A percentile compares a stretch with the other conserved stretches of the same genome.
Conservation (phyloP, 2,113 vertebrate genomes). For the Falcunculus frontatus region DNA sequence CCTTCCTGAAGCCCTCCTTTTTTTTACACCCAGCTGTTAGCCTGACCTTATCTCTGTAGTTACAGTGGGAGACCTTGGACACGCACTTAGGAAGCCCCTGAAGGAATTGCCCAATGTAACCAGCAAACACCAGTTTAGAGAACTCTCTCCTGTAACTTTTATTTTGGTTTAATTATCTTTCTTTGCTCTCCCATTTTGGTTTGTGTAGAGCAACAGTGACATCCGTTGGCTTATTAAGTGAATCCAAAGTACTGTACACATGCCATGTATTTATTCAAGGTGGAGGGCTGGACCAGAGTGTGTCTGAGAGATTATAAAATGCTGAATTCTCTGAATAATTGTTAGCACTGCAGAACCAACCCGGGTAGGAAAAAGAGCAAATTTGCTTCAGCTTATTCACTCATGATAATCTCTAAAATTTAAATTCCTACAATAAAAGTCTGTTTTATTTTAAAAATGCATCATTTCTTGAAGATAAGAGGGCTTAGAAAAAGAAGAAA, state of each 20-base stretch:
- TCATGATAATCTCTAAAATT: neutral
- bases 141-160: neutral
- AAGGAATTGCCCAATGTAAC: neutral
- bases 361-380: neutral
- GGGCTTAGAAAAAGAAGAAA: neutral
- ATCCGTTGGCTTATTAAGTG: slow-evolving; percentile 63
- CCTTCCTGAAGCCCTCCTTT: neutral
- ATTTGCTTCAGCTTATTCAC: neutral
- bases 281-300: neutral
- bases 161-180: neutral
- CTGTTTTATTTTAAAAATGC: neutral
- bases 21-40: neutral
- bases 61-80: neutral
- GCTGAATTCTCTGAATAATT: neutral
- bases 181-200: neutral
- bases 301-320: neutral
- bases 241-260: neutral
- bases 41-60: neutral
- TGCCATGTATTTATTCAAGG: neutral
- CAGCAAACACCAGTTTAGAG: neutral
- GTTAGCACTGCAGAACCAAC: neutral
- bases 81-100: neutral
- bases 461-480: neutral
- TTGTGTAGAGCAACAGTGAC: slow-evolving; percentile 65
- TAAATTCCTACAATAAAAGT: neutral